Base-by-base conservation (phyloP, 2,888 invertebrate genomes). In the Heliothis peltigera region DNA sequence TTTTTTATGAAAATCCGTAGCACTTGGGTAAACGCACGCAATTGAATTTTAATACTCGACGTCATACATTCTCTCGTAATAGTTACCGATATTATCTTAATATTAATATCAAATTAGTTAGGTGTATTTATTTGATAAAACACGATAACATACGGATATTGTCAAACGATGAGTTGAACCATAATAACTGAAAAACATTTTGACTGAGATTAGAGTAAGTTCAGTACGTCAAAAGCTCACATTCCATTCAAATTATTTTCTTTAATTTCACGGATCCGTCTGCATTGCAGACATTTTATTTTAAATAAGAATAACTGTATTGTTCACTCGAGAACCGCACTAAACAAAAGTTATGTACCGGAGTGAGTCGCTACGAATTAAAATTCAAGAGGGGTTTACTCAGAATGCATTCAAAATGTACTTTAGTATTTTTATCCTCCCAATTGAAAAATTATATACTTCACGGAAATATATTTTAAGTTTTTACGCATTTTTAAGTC, bases 211-310 rank as follows among this genome's bases (percentile, higher is more conserved):
- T 10, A 32, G 32, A 32, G 12, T 12, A 32, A 72, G 67, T 65
- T 71, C 60, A 69, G 74, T 74, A 39, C 71, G 73, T 65, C 79
- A 83, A 80, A 82, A 72, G 80, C 79, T 74, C 65, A 68, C 82
- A 80, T 85, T 85, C 32, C 80, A 76, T 81, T 80, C 76, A 84
- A 84, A 85, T 86, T 81, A 77, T 81, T 83, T 81, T 82, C 79
- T 80, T 79, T 77, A 68, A 75, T 84, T 84, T 77, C 78, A 76
- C 76, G 72, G 76, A 82, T 77, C 73, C 77, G 81, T 65, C 88
- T 85, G 89, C 89, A 88, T 74, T 89, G 91, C 88, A 88, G 87
- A 77, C 79, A 79, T 83, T 86, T 83, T 73, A 70, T 82, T 79
- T 75, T 72, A 78, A 85, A 85, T 81, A 81, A 85, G 82, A 83